phyloP scores from a whole-genome alignment of 1,140 invertebrate species.

The Mycetomoellerius zeteki region DNA sequence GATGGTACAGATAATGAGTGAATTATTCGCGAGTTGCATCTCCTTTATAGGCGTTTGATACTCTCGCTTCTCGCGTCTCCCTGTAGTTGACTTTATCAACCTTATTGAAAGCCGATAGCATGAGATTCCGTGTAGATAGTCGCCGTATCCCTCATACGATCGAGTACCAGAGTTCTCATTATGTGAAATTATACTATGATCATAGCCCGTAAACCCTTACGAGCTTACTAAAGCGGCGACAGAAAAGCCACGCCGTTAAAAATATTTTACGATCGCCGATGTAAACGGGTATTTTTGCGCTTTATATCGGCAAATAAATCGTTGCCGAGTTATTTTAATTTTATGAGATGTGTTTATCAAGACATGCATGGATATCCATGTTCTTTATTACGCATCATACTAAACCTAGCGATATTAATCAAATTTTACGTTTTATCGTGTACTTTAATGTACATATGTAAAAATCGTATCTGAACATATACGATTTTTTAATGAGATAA shows the following conservation, averaged over 20 bases:
- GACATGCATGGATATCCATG: background rate
- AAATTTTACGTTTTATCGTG: conserved; percentile 26
- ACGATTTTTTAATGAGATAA: background rate
- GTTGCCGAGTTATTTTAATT: conserved; percentile 47
- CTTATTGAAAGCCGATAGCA: conserved; percentile 86
- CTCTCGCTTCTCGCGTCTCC: conserved; percentile 76
- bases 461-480: background rate
- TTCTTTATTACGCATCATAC: conserved; percentile 24
- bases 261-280: conserved; percentile 66
- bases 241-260: conserved; percentile 65
- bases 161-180: conserved; percentile 80
- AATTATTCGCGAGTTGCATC: conserved; percentile 86
- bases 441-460: background rate
- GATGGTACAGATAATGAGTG: conserved; percentile 86
- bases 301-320: conserved; percentile 39
- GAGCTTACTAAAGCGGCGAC: conserved; percentile 72
- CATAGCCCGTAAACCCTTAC: conserved; percentile 64
- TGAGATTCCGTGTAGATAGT: conserved; percentile 84
- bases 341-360: conserved; percentile 47
- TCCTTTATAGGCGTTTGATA: conserved; percentile 82
- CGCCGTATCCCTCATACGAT: conserved; percentile 81
- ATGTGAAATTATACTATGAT: conserved; percentile 75
- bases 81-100: conserved; percentile 85
- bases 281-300: conserved; percentile 65
- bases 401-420: conserved; percentile 22